Evolutionary conservation across 2,113 vertebrate species (phyloP).

Genomic region (Merops nubicus): DNA sequence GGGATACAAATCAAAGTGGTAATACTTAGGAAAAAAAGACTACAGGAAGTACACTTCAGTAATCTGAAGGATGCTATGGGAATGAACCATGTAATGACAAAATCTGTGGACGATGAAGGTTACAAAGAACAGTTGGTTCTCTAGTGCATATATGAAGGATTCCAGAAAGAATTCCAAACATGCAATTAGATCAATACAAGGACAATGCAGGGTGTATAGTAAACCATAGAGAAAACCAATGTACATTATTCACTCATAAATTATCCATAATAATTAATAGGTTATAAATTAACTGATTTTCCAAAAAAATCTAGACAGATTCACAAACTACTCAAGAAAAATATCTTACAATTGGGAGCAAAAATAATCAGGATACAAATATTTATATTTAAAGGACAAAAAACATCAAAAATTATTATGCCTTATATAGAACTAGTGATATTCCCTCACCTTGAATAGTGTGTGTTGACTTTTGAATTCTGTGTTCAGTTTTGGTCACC

Average conservation of each 20-base stretch:
- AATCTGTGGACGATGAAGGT: background rate
- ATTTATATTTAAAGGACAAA: constrained; percentile 18
- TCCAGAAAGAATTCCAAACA: constrained; percentile 14
- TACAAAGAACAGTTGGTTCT: background rate
- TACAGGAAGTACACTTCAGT: background rate
- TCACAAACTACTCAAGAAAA: background rate
- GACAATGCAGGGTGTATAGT: background rate
- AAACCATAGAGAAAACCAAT: background rate
- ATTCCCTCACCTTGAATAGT: constrained; percentile 67
- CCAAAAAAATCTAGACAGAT: background rate
- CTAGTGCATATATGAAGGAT: background rate
- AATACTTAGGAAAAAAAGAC: background rate
- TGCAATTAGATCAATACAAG: background rate
- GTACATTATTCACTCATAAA: background rate
- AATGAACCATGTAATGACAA: background rate
- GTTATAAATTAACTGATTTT: background rate
- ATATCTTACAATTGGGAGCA: background rate
- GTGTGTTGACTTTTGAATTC: constrained; percentile 70
- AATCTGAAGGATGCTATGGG: background rate
- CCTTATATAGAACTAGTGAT: constrained; percentile 51
- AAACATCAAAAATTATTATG: constrained; percentile 2
- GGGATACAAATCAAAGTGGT: background rate
- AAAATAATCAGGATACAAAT: background rate
- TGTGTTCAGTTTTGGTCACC: constrained; percentile 66
- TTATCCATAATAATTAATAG: background rate